These are phyloP conservation scores for Gallinago jamesoni DNA, from an alignment of 2,113 vertebrate genomes.

Conservation along the genomic window DNA sequence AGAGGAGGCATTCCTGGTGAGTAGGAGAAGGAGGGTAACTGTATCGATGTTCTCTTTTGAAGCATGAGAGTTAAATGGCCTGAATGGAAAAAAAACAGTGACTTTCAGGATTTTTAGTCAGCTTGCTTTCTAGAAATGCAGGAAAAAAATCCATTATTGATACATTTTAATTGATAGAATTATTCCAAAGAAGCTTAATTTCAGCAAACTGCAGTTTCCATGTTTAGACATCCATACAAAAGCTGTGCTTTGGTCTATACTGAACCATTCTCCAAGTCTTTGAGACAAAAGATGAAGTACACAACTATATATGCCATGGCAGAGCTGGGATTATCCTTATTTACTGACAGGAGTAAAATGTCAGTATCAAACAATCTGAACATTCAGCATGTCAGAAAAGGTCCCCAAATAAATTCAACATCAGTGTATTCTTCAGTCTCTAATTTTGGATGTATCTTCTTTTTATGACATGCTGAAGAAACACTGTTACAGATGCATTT, in stretches of 20 bases:
- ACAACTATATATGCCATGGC: neutral
- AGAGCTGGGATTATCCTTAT: neutral
- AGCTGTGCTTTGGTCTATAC: neutral
- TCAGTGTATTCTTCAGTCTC: neutral
- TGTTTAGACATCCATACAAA: neutral
- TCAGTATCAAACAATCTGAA: neutral
- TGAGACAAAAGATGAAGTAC: neutral
- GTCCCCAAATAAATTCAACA: neutral
- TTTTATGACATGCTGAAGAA: neutral
- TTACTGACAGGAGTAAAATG: neutral
- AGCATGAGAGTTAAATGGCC: neutral
- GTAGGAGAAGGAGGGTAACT: neutral
- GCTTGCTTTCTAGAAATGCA: neutral
- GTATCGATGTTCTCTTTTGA: neutral
- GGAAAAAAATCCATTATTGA: neutral
- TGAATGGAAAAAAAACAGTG: neutral
- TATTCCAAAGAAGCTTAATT: neutral
- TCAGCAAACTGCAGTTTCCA: neutral
- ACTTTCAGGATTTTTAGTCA: neutral
- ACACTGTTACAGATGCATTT: fast-evolving
- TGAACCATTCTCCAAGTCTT: neutral
- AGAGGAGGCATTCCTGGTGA: neutral
- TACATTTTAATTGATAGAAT: neutral
- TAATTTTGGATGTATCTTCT: neutral
- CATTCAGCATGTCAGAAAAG: neutral